These are phyloP conservation scores for Drosophila triauraria DNA, from an alignment of 1,140 invertebrate species.

Conservation along the genomic window DNA sequence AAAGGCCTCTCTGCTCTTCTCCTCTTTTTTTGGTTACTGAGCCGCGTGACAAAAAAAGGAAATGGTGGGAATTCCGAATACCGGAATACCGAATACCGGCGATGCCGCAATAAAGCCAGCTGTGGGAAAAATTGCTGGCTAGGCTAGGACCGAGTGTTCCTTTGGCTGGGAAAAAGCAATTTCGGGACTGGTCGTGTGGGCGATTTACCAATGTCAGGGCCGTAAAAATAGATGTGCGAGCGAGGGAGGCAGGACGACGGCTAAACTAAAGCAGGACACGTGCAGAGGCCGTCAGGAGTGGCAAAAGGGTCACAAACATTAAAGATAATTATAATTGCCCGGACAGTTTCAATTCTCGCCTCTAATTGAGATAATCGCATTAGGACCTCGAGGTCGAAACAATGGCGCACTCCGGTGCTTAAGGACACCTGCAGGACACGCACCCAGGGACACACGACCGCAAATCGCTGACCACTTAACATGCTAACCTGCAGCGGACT, in stretches of 20 bases:
- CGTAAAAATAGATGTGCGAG: slow-evolving; percentile 37
- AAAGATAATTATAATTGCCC: slow-evolving; percentile 78
- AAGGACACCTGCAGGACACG: slow-evolving; percentile 49
- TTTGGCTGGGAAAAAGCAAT: slow-evolving; percentile 39
- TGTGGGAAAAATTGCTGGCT: slow-evolving; percentile 29
- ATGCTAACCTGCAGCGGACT: slow-evolving; percentile 39
- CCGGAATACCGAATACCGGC: slow-evolving; percentile 21
- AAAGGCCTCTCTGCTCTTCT: slow-evolving; percentile 17
- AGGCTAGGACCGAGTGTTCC: slow-evolving; percentile 13
- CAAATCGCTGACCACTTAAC: slow-evolving; percentile 72
- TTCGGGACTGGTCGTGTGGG: slow-evolving; percentile 50
- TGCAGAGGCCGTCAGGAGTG: slow-evolving; percentile 46
- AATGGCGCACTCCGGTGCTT: background rate
- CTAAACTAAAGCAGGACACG: slow-evolving; percentile 44
- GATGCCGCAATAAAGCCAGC: slow-evolving; percentile 27
- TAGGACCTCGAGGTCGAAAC: slow-evolving; percentile 31
- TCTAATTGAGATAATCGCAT: slow-evolving; percentile 73
- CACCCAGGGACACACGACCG: slow-evolving; percentile 1
- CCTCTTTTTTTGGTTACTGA: background rate
- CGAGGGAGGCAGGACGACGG: background rate
- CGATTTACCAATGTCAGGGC: slow-evolving; percentile 54
- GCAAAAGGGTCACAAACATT: slow-evolving; percentile 66
- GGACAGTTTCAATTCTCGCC: slow-evolving; percentile 45
- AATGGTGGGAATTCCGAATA: slow-evolving; percentile 24
- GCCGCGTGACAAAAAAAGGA: slow-evolving; percentile 17